Evolutionary conservation across 30 jellyfish, hydroid and myxozoan genomes (phyloP), one percentile per base, ranked within the genome.

Genomic region (Catostylus mosaicus): DNA sequence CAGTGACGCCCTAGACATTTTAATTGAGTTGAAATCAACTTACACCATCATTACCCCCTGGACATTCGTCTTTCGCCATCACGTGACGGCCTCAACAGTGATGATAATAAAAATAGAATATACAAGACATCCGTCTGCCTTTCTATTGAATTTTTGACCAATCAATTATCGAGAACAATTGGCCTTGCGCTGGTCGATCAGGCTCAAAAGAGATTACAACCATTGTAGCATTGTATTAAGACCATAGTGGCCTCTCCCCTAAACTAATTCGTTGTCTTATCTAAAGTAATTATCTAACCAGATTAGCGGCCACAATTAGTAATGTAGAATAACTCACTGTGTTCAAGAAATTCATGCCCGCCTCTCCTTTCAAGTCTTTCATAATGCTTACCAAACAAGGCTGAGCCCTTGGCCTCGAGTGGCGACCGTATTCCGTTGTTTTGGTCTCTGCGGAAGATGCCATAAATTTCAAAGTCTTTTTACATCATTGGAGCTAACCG

Each of bases 261-360:
- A 37, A 50, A 37, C 82, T 68, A 70, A 69, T 31, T 75, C 85
- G 75, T 75, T 66, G 73, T 75, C 77, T 82, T 70, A 68, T 82
- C 85, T 69, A 34, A 14, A 32, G 80, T 82, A 70, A 54, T 82
- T 60, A 74, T 86, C 88, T 86, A 80, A 88, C 90, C 74, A 71
- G 97, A 88, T 88, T 88, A 88, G 83, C 30, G 30, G 78, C 89
- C 84, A 59, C 90, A 88, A 88, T 88, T 88, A 88, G 88, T 79
- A 75, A 88, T 79, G 93, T 64, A 88, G 82, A 88, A 79, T 83
- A 72, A 80, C 82, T 48, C 68, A 56, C 77, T 63, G 72, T 88
- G 85, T 88, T 76, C 81, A 47, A 31, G 36, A 47, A 76, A 50
- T 75, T 66, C 68, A 76, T 54, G 82, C 86, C 89, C 89, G 86